phyloP scores from a whole-genome alignment of 1,140 invertebrate genomes.

The Meloidogyne floridensis region DNA sequence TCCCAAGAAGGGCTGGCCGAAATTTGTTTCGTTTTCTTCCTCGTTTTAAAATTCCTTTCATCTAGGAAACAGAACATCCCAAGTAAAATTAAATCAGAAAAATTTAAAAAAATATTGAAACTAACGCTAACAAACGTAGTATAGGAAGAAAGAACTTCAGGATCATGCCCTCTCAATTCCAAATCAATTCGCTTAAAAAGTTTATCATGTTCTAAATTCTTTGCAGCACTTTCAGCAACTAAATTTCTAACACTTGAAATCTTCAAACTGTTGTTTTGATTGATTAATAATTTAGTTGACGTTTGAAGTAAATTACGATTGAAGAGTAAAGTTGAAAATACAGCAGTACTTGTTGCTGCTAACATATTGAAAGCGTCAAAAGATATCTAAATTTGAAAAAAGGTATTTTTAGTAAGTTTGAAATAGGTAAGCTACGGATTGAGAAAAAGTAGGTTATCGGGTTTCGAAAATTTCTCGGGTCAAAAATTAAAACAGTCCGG shows the following conservation, averaged over 20 bases:
- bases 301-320: background rate
- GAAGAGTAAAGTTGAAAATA: too few relatives aligned
- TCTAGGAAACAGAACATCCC: too few relatives aligned
- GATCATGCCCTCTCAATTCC: conserved; percentile 63
- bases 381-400: too few relatives aligned
- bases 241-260: background rate
- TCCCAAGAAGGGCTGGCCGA: too few relatives aligned
- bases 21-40: too few relatives aligned
- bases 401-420: too few relatives aligned
- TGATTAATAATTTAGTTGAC: background rate
- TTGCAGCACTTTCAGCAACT: background rate
- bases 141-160: conserved; percentile 59
- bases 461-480: too few relatives aligned
- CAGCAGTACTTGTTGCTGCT: background rate
- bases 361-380: background rate
- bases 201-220: conserved; percentile 41
- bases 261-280: background rate
- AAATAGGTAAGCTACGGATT: too few relatives aligned
- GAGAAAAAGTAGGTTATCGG: too few relatives aligned
- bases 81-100: too few relatives aligned
- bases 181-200: conserved; percentile 55
- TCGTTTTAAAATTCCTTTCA: too few relatives aligned
- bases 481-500: too few relatives aligned
- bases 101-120: background rate
- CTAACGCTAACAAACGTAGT: conserved; percentile 54